Conservation (phyloP, 2,797 vertebrate species). For the Megaceryle alcyon region DNA sequence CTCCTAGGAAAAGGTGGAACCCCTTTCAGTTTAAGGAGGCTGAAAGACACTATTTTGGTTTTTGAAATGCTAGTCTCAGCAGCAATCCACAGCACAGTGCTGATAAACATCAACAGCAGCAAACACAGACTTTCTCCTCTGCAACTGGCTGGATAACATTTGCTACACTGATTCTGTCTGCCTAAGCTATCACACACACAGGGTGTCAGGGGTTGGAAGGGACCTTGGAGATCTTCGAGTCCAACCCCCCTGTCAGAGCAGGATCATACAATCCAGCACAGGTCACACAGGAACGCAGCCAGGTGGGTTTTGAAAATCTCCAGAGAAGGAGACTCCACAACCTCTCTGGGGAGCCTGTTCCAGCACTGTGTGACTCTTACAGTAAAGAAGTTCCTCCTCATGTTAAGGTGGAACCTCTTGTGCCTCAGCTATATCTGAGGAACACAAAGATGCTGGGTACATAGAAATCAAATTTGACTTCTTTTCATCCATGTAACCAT, state of each 20-base stretch:
- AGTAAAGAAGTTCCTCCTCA: no score
- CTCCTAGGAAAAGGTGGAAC: conserved; percentile 8
- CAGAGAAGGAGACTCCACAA: no score
- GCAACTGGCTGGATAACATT: background rate
- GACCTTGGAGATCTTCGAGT: no score
- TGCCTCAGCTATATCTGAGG: background rate
- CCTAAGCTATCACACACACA: background rate
- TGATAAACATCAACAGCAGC: fast-evolving
- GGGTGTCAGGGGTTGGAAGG: no score
- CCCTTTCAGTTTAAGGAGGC: background rate
- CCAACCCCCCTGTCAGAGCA: no score
- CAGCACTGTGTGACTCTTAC: no score
- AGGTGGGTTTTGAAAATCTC: no score
- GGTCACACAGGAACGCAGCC: no score
- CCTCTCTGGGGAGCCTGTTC: no score
- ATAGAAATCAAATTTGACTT: background rate
- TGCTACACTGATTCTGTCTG: background rate
- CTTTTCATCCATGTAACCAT: background rate
- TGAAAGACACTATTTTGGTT: conserved; percentile 8
- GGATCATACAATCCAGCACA: no score
- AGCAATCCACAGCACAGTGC: background rate
- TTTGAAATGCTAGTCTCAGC: background rate
- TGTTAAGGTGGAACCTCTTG: no score
- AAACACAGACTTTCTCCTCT: background rate
- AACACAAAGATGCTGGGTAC: background rate